Conservation (phyloP, 2,797 vertebrate genomes). For the Gallinago stenura region DNA sequence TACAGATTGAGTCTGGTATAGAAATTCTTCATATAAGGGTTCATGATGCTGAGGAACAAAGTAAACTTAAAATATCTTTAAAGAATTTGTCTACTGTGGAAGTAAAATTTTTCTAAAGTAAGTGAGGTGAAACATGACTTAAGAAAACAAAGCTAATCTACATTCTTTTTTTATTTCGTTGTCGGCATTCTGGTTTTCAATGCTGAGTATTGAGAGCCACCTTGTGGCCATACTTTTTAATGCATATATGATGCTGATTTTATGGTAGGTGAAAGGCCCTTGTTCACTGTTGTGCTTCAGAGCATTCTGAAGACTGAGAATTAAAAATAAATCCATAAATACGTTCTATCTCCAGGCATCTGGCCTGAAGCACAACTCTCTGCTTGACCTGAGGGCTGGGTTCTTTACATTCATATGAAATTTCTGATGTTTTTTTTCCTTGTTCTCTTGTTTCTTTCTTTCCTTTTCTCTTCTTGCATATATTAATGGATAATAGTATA, state of each 20-base stretch:
- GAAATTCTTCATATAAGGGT: neutral
- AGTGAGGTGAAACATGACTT: neutral
- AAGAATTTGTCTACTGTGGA: neutral
- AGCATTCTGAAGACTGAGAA: neutral
- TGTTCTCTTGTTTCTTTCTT: neutral
- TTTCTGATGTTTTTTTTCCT: neutral
- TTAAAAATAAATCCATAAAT: neutral
- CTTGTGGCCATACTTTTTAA: conserved; percentile 56
- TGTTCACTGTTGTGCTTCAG: neutral
- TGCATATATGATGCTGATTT: neutral
- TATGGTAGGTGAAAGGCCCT: neutral
- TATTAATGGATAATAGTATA: neutral
- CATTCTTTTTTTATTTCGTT: neutral
- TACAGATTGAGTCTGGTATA: neutral
- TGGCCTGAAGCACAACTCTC: neutral
- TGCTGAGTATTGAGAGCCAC: conserved; percentile 70
- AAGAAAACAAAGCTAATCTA: neutral
- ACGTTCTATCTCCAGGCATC: fast-evolving
- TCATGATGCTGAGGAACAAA: neutral
- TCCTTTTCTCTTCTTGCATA: neutral
- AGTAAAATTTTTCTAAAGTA: neutral
- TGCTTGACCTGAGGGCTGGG: neutral
- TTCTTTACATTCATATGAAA: neutral
- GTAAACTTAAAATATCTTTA: neutral
- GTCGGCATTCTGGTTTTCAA: neutral